Evolutionary conservation across 1,140 invertebrate genomes (phyloP).

Genomic region (Camponotus vicinus): DNA sequence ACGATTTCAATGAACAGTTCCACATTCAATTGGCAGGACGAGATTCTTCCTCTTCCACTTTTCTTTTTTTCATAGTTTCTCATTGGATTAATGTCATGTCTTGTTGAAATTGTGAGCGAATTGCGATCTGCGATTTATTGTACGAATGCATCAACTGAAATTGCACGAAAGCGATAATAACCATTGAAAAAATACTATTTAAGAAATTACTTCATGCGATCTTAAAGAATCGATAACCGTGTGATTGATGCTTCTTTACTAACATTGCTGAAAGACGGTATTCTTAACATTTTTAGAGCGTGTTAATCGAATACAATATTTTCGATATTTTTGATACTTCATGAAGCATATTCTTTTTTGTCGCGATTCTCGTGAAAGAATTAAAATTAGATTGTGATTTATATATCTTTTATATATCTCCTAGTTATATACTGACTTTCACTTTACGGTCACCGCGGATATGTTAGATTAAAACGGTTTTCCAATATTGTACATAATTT

Average conservation of each 20-base stretch:
- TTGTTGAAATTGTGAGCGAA: constrained; percentile 46
- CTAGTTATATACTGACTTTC: background rate
- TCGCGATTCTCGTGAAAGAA: background rate
- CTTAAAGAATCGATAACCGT: background rate
- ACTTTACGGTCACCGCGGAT: background rate
- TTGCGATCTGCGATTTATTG: constrained; percentile 51
- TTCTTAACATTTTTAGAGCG: background rate
- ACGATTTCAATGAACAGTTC: constrained; percentile 64
- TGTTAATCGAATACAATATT: constrained; percentile 1
- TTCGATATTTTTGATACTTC: background rate
- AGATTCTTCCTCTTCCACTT: constrained; percentile 32
- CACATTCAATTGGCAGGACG: constrained; percentile 71
- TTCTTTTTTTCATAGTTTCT: constrained; percentile 57
- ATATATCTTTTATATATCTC: background rate
- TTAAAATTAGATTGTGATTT: constrained; percentile 6
- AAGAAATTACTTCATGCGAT: constrained; percentile 49
- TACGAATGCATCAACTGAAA: constrained; percentile 34
- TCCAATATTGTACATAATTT: constrained; percentile 13
- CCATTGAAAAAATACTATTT: constrained; percentile 25
- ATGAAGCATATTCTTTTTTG: background rate
- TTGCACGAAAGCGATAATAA: constrained; percentile 41
- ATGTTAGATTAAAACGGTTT: background rate
- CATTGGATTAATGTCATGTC: constrained; percentile 57
- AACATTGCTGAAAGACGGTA: background rate
- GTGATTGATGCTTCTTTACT: constrained; percentile 37